These are phyloP conservation scores for Tachycineta bicolor DNA, from an alignment of 2,113 vertebrate species.

Conservation along the genomic window DNA sequence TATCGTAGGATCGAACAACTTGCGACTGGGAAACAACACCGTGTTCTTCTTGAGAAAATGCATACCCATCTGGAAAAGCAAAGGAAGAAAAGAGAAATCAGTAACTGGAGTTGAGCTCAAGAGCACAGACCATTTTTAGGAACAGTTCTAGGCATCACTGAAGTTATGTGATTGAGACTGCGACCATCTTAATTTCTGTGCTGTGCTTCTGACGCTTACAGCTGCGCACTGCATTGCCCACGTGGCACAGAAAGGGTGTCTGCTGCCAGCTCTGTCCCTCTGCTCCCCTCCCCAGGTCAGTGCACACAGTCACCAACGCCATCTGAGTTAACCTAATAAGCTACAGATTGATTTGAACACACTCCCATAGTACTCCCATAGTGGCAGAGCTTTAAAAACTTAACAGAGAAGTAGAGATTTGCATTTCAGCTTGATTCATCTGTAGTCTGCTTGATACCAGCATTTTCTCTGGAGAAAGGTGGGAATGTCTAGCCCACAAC, in stretches of 20 bases:
- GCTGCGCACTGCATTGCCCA: neutral
- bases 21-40: constrained; percentile 95
- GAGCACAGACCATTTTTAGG: neutral
- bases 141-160: neutral
- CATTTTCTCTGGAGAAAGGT: neutral
- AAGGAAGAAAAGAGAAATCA: neutral
- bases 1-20: constrained; percentile 96
- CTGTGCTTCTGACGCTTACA: neutral
- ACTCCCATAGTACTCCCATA: neutral
- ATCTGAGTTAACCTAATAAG: neutral
- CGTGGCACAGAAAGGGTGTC: neutral
- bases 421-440: neutral
- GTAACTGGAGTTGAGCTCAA: neutral
- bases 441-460: neutral
- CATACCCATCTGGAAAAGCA: constrained; percentile 88
- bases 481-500: neutral
- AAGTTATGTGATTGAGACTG: neutral
- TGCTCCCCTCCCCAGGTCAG: neutral
- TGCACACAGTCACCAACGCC: neutral
- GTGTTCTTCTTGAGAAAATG: constrained; percentile 98
- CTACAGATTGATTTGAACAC: neutral
- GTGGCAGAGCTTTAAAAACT: neutral
- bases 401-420: neutral
- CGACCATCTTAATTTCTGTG: neutral
- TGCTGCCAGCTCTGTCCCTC: neutral